These are phyloP conservation scores for Volucella inflata DNA, from an alignment of 2,888 invertebrate genomes.

Conservation along the genomic window DNA sequence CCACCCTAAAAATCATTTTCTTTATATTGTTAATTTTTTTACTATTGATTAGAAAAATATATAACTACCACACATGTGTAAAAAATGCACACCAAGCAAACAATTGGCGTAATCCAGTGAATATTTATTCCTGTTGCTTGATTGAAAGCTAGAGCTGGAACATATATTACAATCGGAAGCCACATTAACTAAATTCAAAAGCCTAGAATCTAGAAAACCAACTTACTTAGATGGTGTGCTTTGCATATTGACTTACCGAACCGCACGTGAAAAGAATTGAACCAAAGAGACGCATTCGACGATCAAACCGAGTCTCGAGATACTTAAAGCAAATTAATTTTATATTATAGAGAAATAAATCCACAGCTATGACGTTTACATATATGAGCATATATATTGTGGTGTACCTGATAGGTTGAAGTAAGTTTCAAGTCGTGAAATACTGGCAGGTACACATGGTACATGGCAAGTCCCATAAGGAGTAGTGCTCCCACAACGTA, in stretches of 20 bases:
- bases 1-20: slow-evolving; percentile 85
- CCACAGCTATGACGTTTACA: background rate
- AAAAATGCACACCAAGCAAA: slow-evolving; percentile 91
- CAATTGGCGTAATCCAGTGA: slow-evolving; percentile 89
- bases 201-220: slow-evolving; percentile 57
- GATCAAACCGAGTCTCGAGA: slow-evolving; percentile 87
- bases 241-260: slow-evolving; percentile 85
- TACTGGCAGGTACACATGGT: slow-evolving; percentile 88
- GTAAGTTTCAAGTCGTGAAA: slow-evolving; percentile 89
- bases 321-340: slow-evolving; percentile 84
- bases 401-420: slow-evolving; percentile 89
- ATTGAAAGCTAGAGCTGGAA: slow-evolving; percentile 89
- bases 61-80: slow-evolving; percentile 88
- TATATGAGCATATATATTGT: background rate
- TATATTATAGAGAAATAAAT: background rate
- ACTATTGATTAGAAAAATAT: background rate
- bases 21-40: background rate
- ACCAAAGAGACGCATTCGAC: slow-evolving; percentile 87
- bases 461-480: slow-evolving; percentile 86
- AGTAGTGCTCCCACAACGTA: slow-evolving; percentile 86
- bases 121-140: slow-evolving; percentile 92
- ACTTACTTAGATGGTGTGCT: slow-evolving; percentile 36
- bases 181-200: slow-evolving; percentile 86
- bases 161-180: slow-evolving; percentile 90
- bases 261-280: slow-evolving; percentile 87